Evolutionary conservation across 2,113 vertebrate species (phyloP).

Genomic region (Lasiurus cinereus): DNA sequence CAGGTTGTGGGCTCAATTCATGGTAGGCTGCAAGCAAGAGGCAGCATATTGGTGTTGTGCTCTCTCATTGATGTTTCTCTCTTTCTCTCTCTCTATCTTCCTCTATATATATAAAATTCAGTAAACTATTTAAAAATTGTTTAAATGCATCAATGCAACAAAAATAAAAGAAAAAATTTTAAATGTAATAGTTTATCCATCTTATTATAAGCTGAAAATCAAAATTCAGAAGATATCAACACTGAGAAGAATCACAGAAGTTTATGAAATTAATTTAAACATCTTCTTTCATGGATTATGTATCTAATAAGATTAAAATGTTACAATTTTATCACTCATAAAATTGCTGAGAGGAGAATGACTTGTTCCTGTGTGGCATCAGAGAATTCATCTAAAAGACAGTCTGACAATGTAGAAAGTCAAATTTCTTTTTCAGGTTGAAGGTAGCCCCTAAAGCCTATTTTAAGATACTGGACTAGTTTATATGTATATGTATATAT

Average conservation of each 20-base stretch:
- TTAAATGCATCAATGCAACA: background rate
- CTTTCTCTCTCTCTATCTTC: too few species aligned
- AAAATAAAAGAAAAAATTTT: background rate
- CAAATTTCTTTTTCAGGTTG: background rate
- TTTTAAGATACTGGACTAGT: background rate
- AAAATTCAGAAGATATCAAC: constrained; percentile 37
- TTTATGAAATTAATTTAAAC: constrained; percentile 18
- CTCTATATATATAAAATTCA: too few species aligned
- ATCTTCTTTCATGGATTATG: background rate
- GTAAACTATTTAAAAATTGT: too few species aligned
- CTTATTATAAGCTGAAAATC: constrained; percentile 31
- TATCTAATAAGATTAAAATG: background rate
- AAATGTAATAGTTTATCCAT: background rate
- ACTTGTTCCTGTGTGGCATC: background rate
- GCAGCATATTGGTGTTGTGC: too few species aligned
- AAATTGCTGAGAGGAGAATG: constrained; percentile 35
- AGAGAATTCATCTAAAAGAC: constrained; percentile 11
- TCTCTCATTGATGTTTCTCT: too few species aligned
- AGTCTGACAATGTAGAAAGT: background rate
- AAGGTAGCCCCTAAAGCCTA: background rate
- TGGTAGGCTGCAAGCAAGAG: too few species aligned
- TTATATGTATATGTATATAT: constrained; percentile 19
- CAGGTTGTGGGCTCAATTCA: too few species aligned
- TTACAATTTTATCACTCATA: constrained; percentile 12
- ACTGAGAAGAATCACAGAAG: constrained; percentile 42